Evolutionary conservation across 2,113 vertebrate genomes (phyloP), one percentile per base, ranked within the genome.

Genomic region (Andinoacara biseriatus): DNA sequence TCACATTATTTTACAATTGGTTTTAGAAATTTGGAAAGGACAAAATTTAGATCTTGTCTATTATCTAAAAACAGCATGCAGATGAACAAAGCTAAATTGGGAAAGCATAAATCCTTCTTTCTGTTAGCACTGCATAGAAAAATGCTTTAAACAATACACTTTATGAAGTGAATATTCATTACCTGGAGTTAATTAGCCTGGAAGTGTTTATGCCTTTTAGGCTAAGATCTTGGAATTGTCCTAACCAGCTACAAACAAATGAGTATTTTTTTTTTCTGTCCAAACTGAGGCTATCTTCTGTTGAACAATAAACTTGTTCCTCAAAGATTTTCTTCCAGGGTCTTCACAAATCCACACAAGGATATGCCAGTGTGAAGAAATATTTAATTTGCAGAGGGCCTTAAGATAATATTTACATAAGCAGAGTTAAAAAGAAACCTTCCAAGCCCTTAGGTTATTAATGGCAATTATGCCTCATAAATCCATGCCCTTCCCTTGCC

Each of bases 381-480:
- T 77, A 77, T 93, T 94, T 90, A 82, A 92, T 90, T 94, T 90
- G 89, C 85, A 2, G 62, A 89, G 82, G 65, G 89, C 89, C 83
- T 83, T 87, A 85, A 85, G 83, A 93, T 87, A 93, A 94, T 92
- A 94, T 95, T 94, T 94, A 94, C 93, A 93, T 82, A 91, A 89
- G 88, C 92, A 85, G 82, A 83, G 85, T 89, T 88, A 40, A 90
- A 90, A 83, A 87, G 82, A 90, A 93, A 91, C 81, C 90, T 83
- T 89, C 79, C 90, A 58, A 85, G 84, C 87, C 91, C 86, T 74
- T 5, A 86, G 87, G 93, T 93, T 92, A 94, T 94, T 92, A 91
- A 82, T 33, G n/a, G 65, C 92, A 94, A 92, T 94, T 93, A 93
- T 88, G 59, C 80, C 81, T 91, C 82, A 87, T 93, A 90, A 93